Conservation (phyloP, 2,888 invertebrate genomes). For the Sinodicranocentrus sp. region DNA sequence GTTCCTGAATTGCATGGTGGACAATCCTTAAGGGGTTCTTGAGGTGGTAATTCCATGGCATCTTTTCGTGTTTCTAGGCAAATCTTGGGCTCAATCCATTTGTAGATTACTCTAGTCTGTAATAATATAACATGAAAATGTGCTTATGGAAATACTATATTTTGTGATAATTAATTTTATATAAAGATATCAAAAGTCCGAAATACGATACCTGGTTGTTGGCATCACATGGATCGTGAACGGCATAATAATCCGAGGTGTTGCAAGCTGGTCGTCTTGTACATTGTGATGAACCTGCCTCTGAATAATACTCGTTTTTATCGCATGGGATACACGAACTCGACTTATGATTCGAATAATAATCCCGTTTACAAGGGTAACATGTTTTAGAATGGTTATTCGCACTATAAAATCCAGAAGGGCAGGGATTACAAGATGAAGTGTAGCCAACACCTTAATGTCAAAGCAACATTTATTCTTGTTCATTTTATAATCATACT, state of each 20-base stretch:
- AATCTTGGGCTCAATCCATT: slow-evolving; percentile 81
- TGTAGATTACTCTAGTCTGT: slow-evolving; percentile 79
- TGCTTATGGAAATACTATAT: not conserved
- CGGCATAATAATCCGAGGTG: slow-evolving; percentile 80
- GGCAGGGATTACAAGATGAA: slow-evolving; percentile 80
- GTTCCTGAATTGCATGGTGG: slow-evolving; percentile 81
- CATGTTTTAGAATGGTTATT: slow-evolving; percentile 78
- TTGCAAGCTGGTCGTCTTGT: slow-evolving; percentile 80
- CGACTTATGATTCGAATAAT: slow-evolving; percentile 79
- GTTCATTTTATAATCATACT: no score
- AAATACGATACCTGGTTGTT: slow-evolving; percentile 79
- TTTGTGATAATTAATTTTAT: slow-evolving; percentile 3
- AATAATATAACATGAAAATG: slow-evolving; percentile 24
- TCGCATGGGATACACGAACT: slow-evolving; percentile 79
- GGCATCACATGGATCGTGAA: slow-evolving; percentile 80
- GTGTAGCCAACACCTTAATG: slow-evolving; percentile 82
- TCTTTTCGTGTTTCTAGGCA: slow-evolving; percentile 79
- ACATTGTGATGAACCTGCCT: slow-evolving; percentile 80
- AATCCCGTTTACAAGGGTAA: slow-evolving; percentile 79
- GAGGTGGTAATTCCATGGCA: slow-evolving; percentile 79
- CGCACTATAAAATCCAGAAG: slow-evolving; percentile 78
- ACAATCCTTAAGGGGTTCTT: slow-evolving; percentile 77
- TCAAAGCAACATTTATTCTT: no score
- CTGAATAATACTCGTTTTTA: slow-evolving; percentile 78
- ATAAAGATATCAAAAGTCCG: not conserved